phyloP scores from a whole-genome alignment of 2,113 vertebrate genomes.

The Engystomops pustulosus region DNA sequence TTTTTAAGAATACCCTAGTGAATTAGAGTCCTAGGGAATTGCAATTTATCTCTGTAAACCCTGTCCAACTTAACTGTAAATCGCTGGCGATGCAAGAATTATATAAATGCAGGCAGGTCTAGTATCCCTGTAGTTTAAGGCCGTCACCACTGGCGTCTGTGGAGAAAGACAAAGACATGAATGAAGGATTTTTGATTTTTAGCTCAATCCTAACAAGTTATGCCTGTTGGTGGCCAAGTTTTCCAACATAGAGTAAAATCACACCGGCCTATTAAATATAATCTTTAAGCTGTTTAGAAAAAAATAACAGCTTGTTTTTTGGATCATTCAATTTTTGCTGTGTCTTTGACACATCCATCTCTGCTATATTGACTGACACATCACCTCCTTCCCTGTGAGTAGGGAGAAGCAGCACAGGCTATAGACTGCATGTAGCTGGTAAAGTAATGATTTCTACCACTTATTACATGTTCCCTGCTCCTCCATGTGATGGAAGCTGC shows the following conservation, averaged over 20 bases:
- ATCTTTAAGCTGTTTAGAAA: too few relatives aligned
- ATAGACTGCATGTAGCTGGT: too few relatives aligned
- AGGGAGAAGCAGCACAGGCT: too few relatives aligned
- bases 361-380: too few relatives aligned
- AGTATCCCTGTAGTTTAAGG: conserved; percentile 44
- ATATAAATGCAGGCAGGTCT: conserved; percentile 32
- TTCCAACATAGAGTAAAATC: background rate
- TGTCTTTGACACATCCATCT: too few relatives aligned
- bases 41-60: conserved; percentile 59
- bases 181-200: conserved; percentile 37
- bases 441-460: too few relatives aligned
- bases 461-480: too few relatives aligned
- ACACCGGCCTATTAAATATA: too few relatives aligned
- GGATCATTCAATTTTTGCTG: too few relatives aligned
- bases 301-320: too few relatives aligned
- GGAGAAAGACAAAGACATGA: conserved; percentile 13
- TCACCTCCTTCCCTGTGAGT: too few relatives aligned
- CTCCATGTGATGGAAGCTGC: too few relatives aligned
- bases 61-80: conserved; percentile 49
- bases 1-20: conserved; percentile 58
- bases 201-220: background rate
- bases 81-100: conserved; percentile 44
- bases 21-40: conserved; percentile 55
- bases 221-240: background rate
- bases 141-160: conserved; percentile 20